Base-by-base conservation (phyloP, 1,140 invertebrate genomes). In the Cheumatopsyche charites region DNA sequence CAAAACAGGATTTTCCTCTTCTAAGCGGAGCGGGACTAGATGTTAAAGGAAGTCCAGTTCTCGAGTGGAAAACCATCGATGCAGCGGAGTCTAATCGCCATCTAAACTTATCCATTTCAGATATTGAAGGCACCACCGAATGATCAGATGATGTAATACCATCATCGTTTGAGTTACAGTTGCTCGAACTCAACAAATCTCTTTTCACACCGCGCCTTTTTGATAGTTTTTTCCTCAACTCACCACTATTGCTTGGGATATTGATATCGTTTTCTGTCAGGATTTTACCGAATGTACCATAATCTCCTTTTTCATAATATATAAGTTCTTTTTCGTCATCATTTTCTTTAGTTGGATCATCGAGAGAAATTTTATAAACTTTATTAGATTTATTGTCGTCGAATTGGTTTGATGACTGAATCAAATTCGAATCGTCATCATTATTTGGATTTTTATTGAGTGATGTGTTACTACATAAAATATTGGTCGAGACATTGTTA, bases 21-120 rank as follows among this genome's bases (percentile, higher is more conserved):
- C 91, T 79, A 5, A 94, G 80, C 0, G 94, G 94, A 12, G 93
- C 94, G 0, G 94, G 94, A 81, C 93, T 95, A 11, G 93, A 95
- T 1, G 92, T 94, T n/a, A 94, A 82, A 0, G 94, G 93, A 61
- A 95, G 82, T 1, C 92, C 92, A 11, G 92, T 94, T 77, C 90
- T 87, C 55, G 89, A 88, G 79, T 94, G 91, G 81, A 96, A 96
- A 29, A 95, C 90, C 90, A 94, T 91, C 0, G 89, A 92, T 0
- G 93, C 89, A 1, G 92, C 92, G 49, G 90, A 92, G 71, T 92
- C 90, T 70, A 95, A 83, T 21, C 90, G 88, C 77, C 89, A 88
- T n/a, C 90, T 82, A 77, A 94, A 94, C 67, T 88, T 85, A 52
- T 90, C 89, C 79, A 91, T 90, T 65, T 92, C 91, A 6, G 86